A percentile compares a stretch with the other conserved stretches of the same genome.
Conservation (phyloP, 1,140 invertebrate species). For the Ceratitis capitata region DNA sequence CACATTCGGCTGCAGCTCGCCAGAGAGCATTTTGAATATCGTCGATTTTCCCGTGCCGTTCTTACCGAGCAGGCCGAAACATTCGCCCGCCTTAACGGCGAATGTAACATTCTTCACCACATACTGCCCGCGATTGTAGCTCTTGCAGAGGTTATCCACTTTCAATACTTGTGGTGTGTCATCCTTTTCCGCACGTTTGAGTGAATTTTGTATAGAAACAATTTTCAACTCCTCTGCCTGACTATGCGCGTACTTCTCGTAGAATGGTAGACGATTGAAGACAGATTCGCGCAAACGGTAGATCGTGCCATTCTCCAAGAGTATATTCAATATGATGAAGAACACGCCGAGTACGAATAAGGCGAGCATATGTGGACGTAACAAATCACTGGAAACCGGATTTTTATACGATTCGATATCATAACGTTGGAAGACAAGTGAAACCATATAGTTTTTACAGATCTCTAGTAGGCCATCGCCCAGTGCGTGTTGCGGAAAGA, state of each 20-base stretch:
- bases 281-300: conserved; percentile 46
- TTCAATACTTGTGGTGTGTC: conserved; percentile 47
- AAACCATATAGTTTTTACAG: conserved; percentile 73
- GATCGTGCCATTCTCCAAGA: conserved; percentile 68
- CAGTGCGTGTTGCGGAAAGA: conserved; percentile 73
- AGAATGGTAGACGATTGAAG: conserved; percentile 46
- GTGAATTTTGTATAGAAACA: conserved; percentile 49
- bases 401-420: conserved; percentile 75
- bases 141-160: conserved; percentile 57
- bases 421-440: conserved; percentile 69
- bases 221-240: conserved; percentile 56
- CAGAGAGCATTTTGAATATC: conserved; percentile 79
- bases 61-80: conserved; percentile 80
- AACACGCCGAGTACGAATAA: conserved; percentile 67
- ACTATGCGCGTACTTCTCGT: conserved; percentile 47
- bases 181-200: conserved; percentile 44
- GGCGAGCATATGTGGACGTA: conserved; percentile 68
- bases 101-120: conserved; percentile 61
- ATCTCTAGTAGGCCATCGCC: conserved; percentile 73
- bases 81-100: conserved; percentile 65
- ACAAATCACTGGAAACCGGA: conserved; percentile 69
- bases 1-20: conserved; percentile 69
- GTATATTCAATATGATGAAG: conserved; percentile 69
- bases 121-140: conserved; percentile 53
- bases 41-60: conserved; percentile 81